phyloP scores from a whole-genome alignment of 2,113 vertebrate species.

The Larimichthys polyactis region DNA sequence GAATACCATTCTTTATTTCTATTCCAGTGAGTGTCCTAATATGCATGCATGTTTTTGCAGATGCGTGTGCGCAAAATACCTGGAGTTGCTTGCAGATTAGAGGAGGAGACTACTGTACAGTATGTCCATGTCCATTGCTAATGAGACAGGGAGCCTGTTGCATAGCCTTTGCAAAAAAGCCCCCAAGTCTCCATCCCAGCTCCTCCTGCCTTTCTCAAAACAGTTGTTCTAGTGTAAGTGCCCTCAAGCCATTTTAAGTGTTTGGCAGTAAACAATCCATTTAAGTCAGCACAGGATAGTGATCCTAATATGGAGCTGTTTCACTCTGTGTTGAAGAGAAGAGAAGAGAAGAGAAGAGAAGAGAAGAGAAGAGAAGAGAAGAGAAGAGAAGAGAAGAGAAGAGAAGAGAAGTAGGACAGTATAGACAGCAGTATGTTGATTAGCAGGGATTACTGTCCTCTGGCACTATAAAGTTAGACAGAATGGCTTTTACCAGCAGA shows the following conservation, averaged over 20 bases:
- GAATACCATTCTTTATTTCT: neutral
- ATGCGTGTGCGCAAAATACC: neutral
- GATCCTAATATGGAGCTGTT: slow-evolving; percentile 77
- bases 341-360: slow-evolving; percentile 8
- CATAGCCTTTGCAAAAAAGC: slow-evolving; percentile 6
- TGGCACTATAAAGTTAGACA: slow-evolving; percentile 36
- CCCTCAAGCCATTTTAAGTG: slow-evolving; percentile 49
- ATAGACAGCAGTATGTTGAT: slow-evolving; percentile 16
- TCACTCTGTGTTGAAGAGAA: slow-evolving; percentile 50
- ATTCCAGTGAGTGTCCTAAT: neutral
- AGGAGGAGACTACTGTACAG: neutral
- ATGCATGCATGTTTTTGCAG: slow-evolving; percentile 5
- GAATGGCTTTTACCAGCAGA: slow-evolving; percentile 9
- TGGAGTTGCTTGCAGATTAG: neutral
- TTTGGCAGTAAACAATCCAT: slow-evolving; percentile 69
- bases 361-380: neutral
- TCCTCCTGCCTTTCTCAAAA: slow-evolving; percentile 18
- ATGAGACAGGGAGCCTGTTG: slow-evolving; percentile 17
- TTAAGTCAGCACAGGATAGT: slow-evolving; percentile 34
- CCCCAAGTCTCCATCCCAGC: neutral
- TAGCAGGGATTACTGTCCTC: slow-evolving; percentile 24
- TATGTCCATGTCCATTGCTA: neutral
- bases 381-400: too few relatives aligned
- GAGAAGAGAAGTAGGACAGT: neutral
- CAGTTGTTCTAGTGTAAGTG: slow-evolving; percentile 51